These are phyloP conservation scores for Crenichthys baileyi DNA, from an alignment of 2,797 vertebrate genomes.

Conservation along the genomic window DNA sequence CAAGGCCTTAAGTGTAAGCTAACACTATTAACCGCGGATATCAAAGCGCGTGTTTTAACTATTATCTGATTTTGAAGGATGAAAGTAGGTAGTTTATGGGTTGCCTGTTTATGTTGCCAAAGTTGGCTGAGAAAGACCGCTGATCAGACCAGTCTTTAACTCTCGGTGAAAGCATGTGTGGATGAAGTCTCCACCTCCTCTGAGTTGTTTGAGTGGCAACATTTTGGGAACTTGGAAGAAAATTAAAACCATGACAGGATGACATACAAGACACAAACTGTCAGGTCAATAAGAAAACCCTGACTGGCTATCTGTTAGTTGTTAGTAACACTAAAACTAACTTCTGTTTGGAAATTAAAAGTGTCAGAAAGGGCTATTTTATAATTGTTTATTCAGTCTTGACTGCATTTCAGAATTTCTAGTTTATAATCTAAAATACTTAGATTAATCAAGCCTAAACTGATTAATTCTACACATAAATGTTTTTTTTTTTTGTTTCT, in stretches of 20 bases:
- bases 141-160: too few relatives aligned
- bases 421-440: background rate
- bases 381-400: background rate
- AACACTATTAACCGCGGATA: background rate
- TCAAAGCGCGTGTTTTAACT: background rate
- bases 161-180: background rate
- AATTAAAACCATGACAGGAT: background rate
- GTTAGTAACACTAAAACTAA: background rate
- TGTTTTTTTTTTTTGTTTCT: background rate
- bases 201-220: background rate
- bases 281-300: background rate
- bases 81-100: too few relatives aligned
- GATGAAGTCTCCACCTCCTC: background rate
- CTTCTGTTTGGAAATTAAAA: background rate
- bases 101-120: too few relatives aligned
- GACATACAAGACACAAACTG: background rate
- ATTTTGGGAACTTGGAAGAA: background rate
- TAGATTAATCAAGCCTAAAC: background rate
- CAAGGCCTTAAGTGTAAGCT: background rate
- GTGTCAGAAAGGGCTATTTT: background rate
- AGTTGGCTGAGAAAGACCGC: too few relatives aligned
- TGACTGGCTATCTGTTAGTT: background rate
- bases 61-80: background rate
- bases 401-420: background rate
- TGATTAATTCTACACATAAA: background rate